Evolutionary conservation across 2,113 vertebrate genomes (phyloP).

Genomic region (Phyllopteryx taeniolatus): DNA sequence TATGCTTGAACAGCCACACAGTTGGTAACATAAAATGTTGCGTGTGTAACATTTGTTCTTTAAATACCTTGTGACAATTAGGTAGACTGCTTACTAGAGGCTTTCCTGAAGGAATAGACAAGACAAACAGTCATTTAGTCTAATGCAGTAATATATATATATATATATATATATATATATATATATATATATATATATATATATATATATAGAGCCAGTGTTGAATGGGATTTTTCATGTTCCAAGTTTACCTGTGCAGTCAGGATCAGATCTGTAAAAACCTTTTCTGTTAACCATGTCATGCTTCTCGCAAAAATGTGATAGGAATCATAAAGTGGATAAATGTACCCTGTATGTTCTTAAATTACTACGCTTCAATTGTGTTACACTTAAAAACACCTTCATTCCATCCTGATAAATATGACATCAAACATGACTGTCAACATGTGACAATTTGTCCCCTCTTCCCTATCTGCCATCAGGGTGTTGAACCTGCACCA

Average conservation of each 20-base stretch:
- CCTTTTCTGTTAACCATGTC: neutral
- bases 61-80: neutral
- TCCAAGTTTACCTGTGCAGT: neutral
- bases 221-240: neutral
- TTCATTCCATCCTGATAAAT: conserved; percentile 3
- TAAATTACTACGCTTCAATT: neutral
- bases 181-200: too few species aligned
- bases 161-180: too few species aligned
- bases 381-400: neutral
- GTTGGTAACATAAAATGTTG: neutral
- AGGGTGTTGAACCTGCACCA: conserved; percentile 89
- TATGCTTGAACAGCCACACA: neutral
- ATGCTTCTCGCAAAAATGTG: neutral
- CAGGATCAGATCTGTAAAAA: neutral
- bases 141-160: neutral
- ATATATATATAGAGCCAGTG: neutral
- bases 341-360: neutral
- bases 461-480: conserved; percentile 1
- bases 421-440: conserved; percentile 13
- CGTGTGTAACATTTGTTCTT: conserved; percentile 1
- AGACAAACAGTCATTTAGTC: neutral
- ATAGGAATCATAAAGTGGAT: neutral
- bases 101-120: neutral
- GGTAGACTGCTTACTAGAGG: neutral
- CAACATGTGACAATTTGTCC: neutral